These are phyloP conservation scores for Oscheius onirici DNA, from an alignment of 2,888 invertebrate species.

Conservation along the genomic window DNA sequence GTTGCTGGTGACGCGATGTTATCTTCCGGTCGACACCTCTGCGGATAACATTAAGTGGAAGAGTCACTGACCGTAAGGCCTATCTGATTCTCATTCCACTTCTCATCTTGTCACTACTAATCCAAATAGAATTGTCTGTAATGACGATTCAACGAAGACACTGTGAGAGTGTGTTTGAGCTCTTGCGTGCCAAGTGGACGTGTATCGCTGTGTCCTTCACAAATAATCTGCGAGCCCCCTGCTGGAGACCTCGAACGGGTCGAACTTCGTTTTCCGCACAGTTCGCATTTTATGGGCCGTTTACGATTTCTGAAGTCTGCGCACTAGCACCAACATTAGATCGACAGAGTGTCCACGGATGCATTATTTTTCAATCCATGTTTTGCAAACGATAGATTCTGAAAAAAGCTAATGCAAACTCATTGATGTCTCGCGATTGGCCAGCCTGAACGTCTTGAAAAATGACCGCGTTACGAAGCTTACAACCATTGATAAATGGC, in stretches of 20 bases:
- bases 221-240: slow-evolving; percentile 24
- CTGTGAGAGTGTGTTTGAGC: slow-evolving; percentile 28
- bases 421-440: too few relatives aligned
- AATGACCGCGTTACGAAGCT: slow-evolving; percentile 26
- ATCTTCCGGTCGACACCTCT: slow-evolving; percentile 24
- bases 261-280: slow-evolving; percentile 17
- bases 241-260: slow-evolving; percentile 17
- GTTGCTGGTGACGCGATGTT: slow-evolving; percentile 21
- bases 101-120: neutral
- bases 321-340: slow-evolving; percentile 21
- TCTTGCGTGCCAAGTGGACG: slow-evolving; percentile 33
- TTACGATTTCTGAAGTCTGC: slow-evolving; percentile 31
- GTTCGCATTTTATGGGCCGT: slow-evolving; percentile 32
- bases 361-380: too few relatives aligned
- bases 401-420: too few relatives aligned
- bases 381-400: too few relatives aligned
- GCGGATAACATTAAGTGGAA: slow-evolving; percentile 19
- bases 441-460: slow-evolving; percentile 1
- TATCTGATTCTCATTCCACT: slow-evolving; percentile 27
- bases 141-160: slow-evolving; percentile 9
- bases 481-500: slow-evolving; percentile 30
- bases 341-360: neutral
- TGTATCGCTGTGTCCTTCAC: slow-evolving; percentile 28
- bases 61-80: slow-evolving; percentile 27
- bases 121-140: slow-evolving; percentile 2